phyloP scores from a whole-genome alignment of 2,797 vertebrate genomes.

The Helarctos malayanus region DNA sequence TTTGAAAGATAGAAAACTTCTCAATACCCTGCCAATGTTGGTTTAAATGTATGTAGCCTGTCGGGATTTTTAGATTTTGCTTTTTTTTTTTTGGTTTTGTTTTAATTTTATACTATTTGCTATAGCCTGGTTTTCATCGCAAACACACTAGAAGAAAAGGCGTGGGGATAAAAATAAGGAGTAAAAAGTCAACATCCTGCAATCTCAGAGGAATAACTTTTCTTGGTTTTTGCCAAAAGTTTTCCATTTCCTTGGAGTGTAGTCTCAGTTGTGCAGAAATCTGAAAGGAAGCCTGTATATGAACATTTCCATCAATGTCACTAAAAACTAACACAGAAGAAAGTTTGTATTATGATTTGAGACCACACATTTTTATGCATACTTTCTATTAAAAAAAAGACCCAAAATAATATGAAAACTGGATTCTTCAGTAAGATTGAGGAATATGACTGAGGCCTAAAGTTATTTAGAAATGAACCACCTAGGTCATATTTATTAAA shows the following conservation, averaged over 20 bases:
- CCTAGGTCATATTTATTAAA: conserved; percentile 84
- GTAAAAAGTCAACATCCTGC: background rate
- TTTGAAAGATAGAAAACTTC: background rate
- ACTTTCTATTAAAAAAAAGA: conserved; percentile 71
- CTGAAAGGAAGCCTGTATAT: conserved; percentile 73
- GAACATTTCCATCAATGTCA: conserved; percentile 61
- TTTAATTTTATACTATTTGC: background rate
- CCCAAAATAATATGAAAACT: conserved; percentile 80
- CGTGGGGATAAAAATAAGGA: background rate
- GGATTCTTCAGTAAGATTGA: conserved; percentile 78
- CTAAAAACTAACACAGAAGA: conserved; percentile 53
- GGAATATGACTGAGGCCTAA: conserved; percentile 78
- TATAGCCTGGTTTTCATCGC: background rate
- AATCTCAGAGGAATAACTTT: background rate
- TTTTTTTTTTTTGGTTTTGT: background rate
- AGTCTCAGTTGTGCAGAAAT: conserved; percentile 61
- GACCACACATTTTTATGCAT: conserved; percentile 65
- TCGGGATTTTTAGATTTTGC: background rate
- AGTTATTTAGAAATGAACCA: conserved; percentile 80
- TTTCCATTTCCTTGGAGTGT: conserved; percentile 24
- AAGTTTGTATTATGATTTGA: conserved; percentile 66
- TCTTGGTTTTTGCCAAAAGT: background rate
- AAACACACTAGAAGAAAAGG: background rate
- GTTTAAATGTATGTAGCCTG: background rate
- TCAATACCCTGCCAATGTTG: background rate